Conservation (phyloP, 2,113 vertebrate species). For the Gavia stellata region DNA sequence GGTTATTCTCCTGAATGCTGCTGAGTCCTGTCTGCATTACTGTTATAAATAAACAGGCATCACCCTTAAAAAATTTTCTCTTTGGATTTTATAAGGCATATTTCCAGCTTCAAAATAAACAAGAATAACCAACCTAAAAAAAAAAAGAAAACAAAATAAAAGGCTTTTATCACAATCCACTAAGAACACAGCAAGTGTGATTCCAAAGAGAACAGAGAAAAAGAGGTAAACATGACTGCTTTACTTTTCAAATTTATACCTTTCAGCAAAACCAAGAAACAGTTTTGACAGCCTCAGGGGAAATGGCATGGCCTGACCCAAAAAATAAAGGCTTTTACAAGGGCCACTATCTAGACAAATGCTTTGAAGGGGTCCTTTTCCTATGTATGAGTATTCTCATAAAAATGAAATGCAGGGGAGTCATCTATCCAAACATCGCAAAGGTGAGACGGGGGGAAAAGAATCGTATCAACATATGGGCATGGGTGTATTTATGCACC, state of each 20-base stretch:
- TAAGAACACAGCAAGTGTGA: not conserved
- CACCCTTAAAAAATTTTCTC: not conserved
- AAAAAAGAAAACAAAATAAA: not conserved
- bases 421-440: not conserved
- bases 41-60: not conserved
- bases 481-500: not conserved
- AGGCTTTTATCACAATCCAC: not conserved
- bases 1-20: conserved; percentile 23
- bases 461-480: rapidly evolving
- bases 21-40: not conserved
- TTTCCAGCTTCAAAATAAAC: not conserved
- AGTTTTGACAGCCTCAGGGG: not conserved
- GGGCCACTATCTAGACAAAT: not conserved
- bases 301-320: not conserved
- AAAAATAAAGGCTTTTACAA: not conserved
- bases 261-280: not conserved
- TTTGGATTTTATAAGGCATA: not conserved
- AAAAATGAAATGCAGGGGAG: not conserved
- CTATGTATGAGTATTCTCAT: not conserved
- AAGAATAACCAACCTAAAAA: not conserved
- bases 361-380: not conserved
- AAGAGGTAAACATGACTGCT: not conserved
- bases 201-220: not conserved
- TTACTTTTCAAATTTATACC: not conserved
- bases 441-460: not conserved